Evolutionary conservation across 2,888 invertebrate species (phyloP), one percentile per base, ranked within the genome.

Genomic region (Amphiduros pacificus): DNA sequence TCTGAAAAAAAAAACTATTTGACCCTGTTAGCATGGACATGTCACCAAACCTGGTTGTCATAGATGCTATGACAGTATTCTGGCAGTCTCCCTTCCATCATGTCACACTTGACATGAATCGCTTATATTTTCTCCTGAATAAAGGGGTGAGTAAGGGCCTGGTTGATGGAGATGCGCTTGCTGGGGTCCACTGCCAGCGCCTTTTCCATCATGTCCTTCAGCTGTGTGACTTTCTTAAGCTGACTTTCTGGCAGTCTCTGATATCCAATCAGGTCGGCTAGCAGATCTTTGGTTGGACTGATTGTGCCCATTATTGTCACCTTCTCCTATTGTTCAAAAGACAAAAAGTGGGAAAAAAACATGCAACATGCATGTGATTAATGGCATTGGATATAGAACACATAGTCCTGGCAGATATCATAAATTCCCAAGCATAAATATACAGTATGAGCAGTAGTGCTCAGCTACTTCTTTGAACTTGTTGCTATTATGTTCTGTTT

Each of bases 61-160:
- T 20, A 49, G 9, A n/a, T 9, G 49, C 49, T 11, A 20, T 49
- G 11, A n/a, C n/a, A 6, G 22, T 49, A 9, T 49, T 24, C 20
- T 20, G 22, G 22, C 20, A 9, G 9, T 24, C 11, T 20, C 14
- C 20, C 11, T 20, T 20, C 9, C 24, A 26, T 24, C 56, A 48
- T n/a, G n/a, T n/a, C n/a, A n/a, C n/a, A n/a, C n/a, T n/a, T n/a
- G n/a, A n/a, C n/a, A n/a, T n/a, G n/a, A n/a, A n/a, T 20, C 27
- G 14, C 41, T 60, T 53, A 63, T 51, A 59, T 92, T 86, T 91
- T 94, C 80, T 98, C 97, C 85, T 93, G 92, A 78, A 98, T 95
- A 83, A 97, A 97, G 0, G 94, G 91, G 84, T 98, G 97, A 26
- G 91, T 89, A 57, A 98, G 86, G 41, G 95, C 94, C 79, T 94